Base-by-base conservation (phyloP, 2,113 vertebrate species). In the Megalops atlanticus region DNA sequence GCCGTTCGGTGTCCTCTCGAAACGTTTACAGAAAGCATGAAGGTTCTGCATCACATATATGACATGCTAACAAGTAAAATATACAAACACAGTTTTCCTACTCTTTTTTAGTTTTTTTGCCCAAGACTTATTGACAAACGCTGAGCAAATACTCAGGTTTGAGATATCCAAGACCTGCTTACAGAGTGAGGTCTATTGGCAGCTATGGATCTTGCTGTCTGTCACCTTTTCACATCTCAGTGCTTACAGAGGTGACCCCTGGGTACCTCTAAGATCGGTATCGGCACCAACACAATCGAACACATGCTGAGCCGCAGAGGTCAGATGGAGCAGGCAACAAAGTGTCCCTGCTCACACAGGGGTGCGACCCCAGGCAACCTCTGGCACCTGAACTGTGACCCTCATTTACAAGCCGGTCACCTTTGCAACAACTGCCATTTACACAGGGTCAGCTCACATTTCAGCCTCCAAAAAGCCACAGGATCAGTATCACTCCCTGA, bases 361-460 rank as follows among this genome's bases (percentile, higher is more conserved):
- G 86, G 89, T 84, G 86, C 84, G 80, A 86, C 86, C 91, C 74
- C 85, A 64, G 81, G 81, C 87, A 91, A 92, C 91, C 92, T 91
- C 58, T 84, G 86, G 85, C 92, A 92, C 91, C 89, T 89, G 92
- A 91, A 90, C 94, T 91, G 84, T 89, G 91, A 92, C 92, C 93
- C 94, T 93, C 91, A 91, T 91, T 93, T 94, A 95, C 90, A 93
- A 91, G 90, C 83, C 87, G 90, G 90, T 90, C 91, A 92, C 91
- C 92, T 91, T 88, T 89, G 92, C 92, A 92, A 92, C 93, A 94
- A 89, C 87, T 92, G 92, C 69, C 89, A 94, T 95, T 95, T 94
- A 90, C 85, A 85, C 93, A 88, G 93, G 94, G 93, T 93, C 93
- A 96, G 89, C 91, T 85, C 79, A 91, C 93, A 90, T 92, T 91